phyloP scores from a whole-genome alignment of 2,888 invertebrate genomes.

The Diplolepis rosae region DNA sequence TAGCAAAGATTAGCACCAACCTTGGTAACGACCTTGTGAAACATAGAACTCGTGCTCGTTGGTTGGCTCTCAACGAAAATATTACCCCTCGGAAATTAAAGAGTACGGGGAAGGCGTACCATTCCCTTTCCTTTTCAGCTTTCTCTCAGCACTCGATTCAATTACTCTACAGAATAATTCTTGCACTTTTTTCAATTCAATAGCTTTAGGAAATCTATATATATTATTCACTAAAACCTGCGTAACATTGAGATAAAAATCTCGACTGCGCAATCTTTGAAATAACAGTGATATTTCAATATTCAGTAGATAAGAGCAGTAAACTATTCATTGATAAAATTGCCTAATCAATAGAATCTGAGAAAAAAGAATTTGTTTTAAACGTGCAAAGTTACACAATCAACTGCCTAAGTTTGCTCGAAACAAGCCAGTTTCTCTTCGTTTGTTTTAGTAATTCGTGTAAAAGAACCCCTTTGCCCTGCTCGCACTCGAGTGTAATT shows the following conservation, averaged over 20 bases:
- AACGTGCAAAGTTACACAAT: too few relatives aligned
- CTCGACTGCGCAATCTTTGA: too few relatives aligned
- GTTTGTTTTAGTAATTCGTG: neutral
- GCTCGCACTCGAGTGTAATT: constrained; percentile 60
- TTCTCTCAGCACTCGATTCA: neutral
- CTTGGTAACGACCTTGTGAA: constrained; percentile 66
- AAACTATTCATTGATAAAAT: too few relatives aligned
- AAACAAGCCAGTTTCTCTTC: neutral
- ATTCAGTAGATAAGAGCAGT: too few relatives aligned
- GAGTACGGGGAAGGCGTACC: constrained; percentile 53
- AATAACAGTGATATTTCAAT: too few relatives aligned
- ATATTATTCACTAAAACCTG: too few relatives aligned
- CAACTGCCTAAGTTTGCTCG: too few relatives aligned
- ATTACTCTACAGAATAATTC: neutral
- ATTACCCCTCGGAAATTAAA: constrained; percentile 65
- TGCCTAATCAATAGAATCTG: too few relatives aligned
- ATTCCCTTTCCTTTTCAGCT: constrained; percentile 26
- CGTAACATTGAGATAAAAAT: too few relatives aligned
- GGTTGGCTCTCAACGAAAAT: constrained; percentile 57
- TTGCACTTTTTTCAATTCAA: neutral
- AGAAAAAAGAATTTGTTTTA: too few relatives aligned
- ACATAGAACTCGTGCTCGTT: constrained; percentile 55
- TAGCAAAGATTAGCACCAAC: constrained; percentile 65
- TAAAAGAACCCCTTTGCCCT: constrained; percentile 47
- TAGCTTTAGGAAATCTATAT: constrained; percentile 32